Evolutionary conservation across 1,140 invertebrate genomes (phyloP).

Genomic region (Orussus abietinus): DNA sequence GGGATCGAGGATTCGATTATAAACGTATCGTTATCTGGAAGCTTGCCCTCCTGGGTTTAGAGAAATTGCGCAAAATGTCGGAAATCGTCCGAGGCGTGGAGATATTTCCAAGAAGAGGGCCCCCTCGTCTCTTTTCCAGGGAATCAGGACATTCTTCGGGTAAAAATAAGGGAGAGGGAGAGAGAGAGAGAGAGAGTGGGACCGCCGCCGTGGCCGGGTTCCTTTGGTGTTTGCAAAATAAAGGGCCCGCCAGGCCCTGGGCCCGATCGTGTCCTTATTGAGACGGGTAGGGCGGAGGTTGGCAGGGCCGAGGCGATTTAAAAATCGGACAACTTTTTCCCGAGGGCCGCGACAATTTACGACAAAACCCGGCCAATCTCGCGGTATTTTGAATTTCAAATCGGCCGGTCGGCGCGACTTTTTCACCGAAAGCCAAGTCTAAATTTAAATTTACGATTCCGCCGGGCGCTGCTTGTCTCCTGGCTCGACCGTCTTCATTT

Average conservation of each 20-base stretch:
- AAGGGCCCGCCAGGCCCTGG: neutral
- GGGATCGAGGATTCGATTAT: no score
- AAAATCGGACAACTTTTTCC: conserved; percentile 29
- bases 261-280: conserved; percentile 21
- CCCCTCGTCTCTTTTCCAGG: no score
- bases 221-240: neutral
- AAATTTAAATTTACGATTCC: conserved; percentile 17
- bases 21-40: no score
- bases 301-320: conserved; percentile 16
- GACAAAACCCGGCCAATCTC: conserved; percentile 20
- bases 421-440: conserved; percentile 12
- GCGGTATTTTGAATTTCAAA: conserved; percentile 20
- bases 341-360: conserved; percentile 19
- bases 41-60: no score
- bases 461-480: neutral
- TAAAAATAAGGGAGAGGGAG: neutral
- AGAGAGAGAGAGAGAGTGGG: neutral
- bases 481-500: conserved; percentile 10
- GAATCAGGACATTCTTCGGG: no score
- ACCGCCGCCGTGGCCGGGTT: conserved; percentile 1
- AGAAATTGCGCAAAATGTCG: no score
- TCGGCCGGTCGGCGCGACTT: conserved; percentile 7
- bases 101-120: no score
- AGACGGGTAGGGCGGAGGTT: conserved; percentile 10
- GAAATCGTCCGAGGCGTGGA: no score